Conservation (phyloP, 2,797 vertebrate genomes). For the Pantherophis vulpinus region DNA sequence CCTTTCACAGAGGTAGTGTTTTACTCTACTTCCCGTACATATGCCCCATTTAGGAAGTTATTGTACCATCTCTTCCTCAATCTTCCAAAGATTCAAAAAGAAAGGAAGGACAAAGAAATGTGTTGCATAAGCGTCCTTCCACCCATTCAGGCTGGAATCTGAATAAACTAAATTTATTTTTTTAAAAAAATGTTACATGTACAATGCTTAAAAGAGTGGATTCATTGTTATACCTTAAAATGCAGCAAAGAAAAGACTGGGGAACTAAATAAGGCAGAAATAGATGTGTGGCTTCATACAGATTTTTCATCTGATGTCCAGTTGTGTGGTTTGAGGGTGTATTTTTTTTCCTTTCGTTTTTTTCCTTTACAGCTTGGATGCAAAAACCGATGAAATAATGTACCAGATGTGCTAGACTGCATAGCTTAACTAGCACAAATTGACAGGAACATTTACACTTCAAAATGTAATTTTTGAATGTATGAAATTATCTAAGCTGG, state of each 20-base stretch:
- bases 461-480: neutral
- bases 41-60: neutral
- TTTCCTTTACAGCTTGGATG: neutral
- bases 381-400: neutral
- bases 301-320: neutral
- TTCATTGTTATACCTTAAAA: neutral
- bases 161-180: neutral
- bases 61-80: neutral
- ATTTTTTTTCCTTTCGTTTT: neutral
- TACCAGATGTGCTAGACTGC: neutral
- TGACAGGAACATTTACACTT: neutral
- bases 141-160: neutral
- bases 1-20: neutral
- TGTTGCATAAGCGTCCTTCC: neutral
- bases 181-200: neutral
- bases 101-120: neutral
- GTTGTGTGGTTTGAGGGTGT: neutral
- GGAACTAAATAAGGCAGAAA: neutral
- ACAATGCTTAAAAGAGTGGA: neutral
- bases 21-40: neutral
- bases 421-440: conserved; percentile 6
- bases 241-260: neutral
- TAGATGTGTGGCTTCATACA: neutral
- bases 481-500: neutral
- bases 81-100: neutral